phyloP scores from a whole-genome alignment of 2,797 vertebrate genomes.

The Ibycter americanus region DNA sequence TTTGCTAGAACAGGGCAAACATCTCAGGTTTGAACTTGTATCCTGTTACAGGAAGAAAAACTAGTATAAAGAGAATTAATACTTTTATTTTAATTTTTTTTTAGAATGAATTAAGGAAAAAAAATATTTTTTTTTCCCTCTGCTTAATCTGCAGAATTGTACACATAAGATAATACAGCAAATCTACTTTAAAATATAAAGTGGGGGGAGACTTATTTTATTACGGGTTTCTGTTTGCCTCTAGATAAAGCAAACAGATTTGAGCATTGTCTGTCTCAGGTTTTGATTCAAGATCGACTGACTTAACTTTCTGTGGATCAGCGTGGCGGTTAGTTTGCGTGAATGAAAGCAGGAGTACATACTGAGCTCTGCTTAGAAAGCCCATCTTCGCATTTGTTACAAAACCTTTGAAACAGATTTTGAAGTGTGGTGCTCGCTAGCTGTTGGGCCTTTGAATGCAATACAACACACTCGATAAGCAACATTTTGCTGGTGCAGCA shows the following conservation, averaged over 20 bases:
- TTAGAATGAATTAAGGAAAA: background rate
- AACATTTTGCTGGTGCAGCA: background rate
- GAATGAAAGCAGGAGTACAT: background rate
- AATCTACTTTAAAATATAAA: background rate
- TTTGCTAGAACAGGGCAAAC: background rate
- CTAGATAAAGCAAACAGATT: background rate
- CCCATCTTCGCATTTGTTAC: background rate
- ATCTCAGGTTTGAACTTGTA: background rate
- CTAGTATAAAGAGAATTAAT: background rate
- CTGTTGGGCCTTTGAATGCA: background rate
- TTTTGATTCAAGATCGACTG: background rate
- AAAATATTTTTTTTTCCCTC: background rate
- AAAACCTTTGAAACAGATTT: background rate
- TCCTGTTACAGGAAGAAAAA: background rate
- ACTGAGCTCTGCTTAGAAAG: background rate
- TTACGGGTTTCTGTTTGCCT: background rate
- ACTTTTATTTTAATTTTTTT: background rate
- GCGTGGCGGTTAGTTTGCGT: background rate
- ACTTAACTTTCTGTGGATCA: background rate
- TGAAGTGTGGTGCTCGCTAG: background rate
- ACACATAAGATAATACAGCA: background rate
- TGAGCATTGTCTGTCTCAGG: background rate
- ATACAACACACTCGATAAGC: accelerated
- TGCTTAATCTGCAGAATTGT: background rate
- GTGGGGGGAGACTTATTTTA: background rate